Conservation (phyloP, 35 echinoderm and acorn worm species). For the Eucidaris tribuloides region DNA sequence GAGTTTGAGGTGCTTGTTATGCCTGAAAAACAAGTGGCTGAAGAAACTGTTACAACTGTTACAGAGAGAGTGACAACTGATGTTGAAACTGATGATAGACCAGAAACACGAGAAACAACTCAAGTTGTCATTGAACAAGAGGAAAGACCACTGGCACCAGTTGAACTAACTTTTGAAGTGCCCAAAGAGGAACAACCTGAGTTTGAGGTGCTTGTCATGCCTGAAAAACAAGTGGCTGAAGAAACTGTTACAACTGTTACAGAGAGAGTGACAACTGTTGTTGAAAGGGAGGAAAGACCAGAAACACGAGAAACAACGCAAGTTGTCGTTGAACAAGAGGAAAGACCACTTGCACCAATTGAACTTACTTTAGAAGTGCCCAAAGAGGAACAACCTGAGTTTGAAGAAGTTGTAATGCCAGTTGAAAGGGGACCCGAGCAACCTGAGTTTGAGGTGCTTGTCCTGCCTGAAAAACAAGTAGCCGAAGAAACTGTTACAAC, state of each 20-base stretch:
- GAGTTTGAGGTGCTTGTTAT: too few species aligned
- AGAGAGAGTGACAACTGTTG: conserved; percentile 51
- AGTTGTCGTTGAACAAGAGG: conserved; percentile 51
- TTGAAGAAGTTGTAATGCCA: conserved; percentile 53
- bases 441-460: conserved; percentile 15
- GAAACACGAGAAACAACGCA: conserved; percentile 41
- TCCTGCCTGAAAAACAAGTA: conserved; percentile 4
- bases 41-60: conserved; percentile 24
- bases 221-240: not conserved
- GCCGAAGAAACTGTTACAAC: conserved; percentile 40
- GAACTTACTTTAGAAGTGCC: conserved; percentile 58
- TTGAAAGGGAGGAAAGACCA: conserved; percentile 15
- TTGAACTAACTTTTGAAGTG: conserved; percentile 61
- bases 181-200: conserved; percentile 48
- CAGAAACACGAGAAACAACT: conserved; percentile 31
- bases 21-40: too few species aligned
- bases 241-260: conserved; percentile 24
- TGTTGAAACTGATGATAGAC: conserved; percentile 24
- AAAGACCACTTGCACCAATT: conserved; percentile 54
- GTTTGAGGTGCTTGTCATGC: conserved; percentile 33
- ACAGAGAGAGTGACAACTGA: conserved; percentile 42
- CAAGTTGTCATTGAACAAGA: conserved; percentile 57
- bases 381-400: conserved; percentile 50
- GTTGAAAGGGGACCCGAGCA: not conserved
- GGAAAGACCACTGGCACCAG: conserved; percentile 46